These are phyloP conservation scores for Cantharis flavilabris DNA, from an alignment of 2,888 invertebrate species.

Conservation along the genomic window DNA sequence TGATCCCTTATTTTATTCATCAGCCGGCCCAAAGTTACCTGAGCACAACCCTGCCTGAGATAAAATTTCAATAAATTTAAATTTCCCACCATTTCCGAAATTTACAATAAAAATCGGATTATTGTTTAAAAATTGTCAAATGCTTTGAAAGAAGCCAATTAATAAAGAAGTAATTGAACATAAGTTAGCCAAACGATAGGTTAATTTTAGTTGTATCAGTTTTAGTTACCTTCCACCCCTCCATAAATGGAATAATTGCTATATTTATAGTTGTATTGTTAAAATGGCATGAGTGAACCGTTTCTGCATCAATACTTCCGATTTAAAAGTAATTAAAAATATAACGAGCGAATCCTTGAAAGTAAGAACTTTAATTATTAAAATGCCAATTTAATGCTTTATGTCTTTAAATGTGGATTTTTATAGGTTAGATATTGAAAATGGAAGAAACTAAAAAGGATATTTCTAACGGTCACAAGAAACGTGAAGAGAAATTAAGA, in stretches of 20 bases:
- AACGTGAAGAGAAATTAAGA: constrained; percentile 53
- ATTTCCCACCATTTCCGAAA: neutral
- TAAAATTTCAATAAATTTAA: neutral
- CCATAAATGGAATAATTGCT: neutral
- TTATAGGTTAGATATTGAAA: neutral
- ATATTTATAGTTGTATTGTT: neutral
- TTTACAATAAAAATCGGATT: neutral
- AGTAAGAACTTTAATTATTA: neutral
- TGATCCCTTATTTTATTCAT: too few relatives aligned
- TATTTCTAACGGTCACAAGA: constrained; percentile 19
- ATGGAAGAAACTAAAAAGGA: constrained; percentile 18
- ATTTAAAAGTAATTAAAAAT: neutral
- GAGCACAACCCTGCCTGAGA: neutral
- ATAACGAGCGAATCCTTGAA: neutral
- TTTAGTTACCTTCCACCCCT: neutral
- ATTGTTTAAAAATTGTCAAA: neutral
- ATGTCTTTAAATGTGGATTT: neutral
- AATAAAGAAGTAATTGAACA: neutral
- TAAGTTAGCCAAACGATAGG: neutral
- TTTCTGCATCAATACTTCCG: neutral
- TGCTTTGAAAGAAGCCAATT: neutral
- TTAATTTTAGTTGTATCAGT: neutral
- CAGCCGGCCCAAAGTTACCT: neutral
- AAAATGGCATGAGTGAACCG: neutral
- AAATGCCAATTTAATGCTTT: neutral